phyloP scores from a whole-genome alignment of 2,797 vertebrate species.

The Eleutherodactylus coqui region DNA sequence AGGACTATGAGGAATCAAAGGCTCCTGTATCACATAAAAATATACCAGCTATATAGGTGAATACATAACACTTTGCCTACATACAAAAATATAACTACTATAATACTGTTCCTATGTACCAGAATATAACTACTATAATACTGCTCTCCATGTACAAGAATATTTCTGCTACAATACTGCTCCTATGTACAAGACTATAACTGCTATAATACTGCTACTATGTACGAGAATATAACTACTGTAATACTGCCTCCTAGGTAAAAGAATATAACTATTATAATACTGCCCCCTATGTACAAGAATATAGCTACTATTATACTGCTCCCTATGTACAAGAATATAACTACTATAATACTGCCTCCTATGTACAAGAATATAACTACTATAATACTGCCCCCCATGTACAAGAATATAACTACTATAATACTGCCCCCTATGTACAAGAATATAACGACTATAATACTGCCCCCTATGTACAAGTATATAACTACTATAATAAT shows the following conservation, averaged over 20 bases:
- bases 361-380: not conserved
- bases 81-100: not conserved
- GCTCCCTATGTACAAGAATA: too few relatives aligned
- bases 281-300: too few relatives aligned
- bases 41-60: not conserved
- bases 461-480: not conserved
- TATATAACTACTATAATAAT: conserved; percentile 12
- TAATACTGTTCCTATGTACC: not conserved
- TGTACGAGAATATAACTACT: conserved; percentile 18
- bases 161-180: not conserved
- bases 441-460: conserved; percentile 18
- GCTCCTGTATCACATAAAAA: too few relatives aligned
- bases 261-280: too few relatives aligned
- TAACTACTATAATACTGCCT: too few relatives aligned
- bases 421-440: not conserved
- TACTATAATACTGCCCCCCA: too few relatives aligned
- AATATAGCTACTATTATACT: too few relatives aligned
- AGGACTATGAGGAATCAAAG: too few relatives aligned
- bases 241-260: conserved; percentile 16
- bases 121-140: conserved; percentile 11
- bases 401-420: too few relatives aligned
- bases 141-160: not conserved
- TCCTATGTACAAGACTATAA: not conserved
- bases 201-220: conserved; percentile 4
- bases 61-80: not conserved